A percentile compares a stretch with the other conserved stretches of the same genome.
These are phyloP conservation scores for Brachyrhaphis roseni DNA, from an alignment of 2,797 vertebrate genomes.

Conservation along the genomic window DNA sequence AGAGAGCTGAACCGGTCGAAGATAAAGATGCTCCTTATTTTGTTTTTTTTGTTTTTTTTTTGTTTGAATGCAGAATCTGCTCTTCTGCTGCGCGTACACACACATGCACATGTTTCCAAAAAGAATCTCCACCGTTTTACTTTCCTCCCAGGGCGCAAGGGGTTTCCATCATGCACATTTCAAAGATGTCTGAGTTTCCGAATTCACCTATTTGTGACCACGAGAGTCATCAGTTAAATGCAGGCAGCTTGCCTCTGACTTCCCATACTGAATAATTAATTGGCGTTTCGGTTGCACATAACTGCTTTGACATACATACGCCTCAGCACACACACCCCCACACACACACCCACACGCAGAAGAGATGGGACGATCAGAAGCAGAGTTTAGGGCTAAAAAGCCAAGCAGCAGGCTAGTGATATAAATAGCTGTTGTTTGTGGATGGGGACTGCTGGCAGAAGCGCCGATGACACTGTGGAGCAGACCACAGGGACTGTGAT, in stretches of 20 bases:
- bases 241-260: constrained; percentile 81
- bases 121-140: constrained; percentile 51
- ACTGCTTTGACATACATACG: constrained; percentile 73
- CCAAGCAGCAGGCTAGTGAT: constrained; percentile 84
- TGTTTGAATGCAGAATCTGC: constrained; percentile 21
- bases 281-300: constrained; percentile 78
- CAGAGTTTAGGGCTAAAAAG: constrained; percentile 78
- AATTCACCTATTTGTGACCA: constrained; percentile 61
- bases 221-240: constrained; percentile 78
- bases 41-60: constrained; percentile 27
- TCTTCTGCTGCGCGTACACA: neutral
- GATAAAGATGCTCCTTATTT: constrained; percentile 47
- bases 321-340: constrained; percentile 39
- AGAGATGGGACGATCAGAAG: constrained; percentile 73
- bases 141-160: constrained; percentile 21
- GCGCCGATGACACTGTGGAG: constrained; percentile 70
- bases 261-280: constrained; percentile 90
- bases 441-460: constrained; percentile 72
- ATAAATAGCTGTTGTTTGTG: constrained; percentile 85
- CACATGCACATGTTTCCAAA: constrained; percentile 30
- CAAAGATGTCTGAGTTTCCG: constrained; percentile 39
- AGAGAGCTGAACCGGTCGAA: constrained; percentile 42
- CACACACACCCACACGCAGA: constrained; percentile 44
- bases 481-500: constrained; percentile 76
- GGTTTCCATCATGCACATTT: constrained; percentile 57